Percentiles rank a stretch among this genome's conserved stretches.
Conservation (phyloP, 1,140 invertebrate species). For the Manduca sexta region DNA sequence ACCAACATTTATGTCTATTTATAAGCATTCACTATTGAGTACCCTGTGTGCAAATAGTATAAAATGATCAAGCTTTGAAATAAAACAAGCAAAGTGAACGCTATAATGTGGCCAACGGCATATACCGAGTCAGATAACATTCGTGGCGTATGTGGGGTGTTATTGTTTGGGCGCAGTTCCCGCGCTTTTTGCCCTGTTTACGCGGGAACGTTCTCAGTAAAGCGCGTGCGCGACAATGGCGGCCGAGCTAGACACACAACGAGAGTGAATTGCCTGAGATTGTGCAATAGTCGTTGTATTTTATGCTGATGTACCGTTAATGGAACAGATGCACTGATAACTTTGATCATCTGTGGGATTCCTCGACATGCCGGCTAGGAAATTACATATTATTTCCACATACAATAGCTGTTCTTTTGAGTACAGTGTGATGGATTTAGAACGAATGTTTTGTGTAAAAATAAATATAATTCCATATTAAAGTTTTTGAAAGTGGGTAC, state of each 20-base stretch:
- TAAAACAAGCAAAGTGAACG: slow-evolving; percentile 58
- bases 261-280: slow-evolving; percentile 57
- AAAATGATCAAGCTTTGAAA: slow-evolving; percentile 7
- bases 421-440: no score
- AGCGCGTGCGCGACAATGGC: slow-evolving; percentile 64
- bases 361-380: no score
- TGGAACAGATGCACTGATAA: slow-evolving; percentile 35
- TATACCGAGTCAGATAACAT: slow-evolving; percentile 54
- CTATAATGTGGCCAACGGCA: slow-evolving; percentile 52
- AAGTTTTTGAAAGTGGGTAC: no score
- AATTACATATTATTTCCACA: no score
- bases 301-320: slow-evolving; percentile 66
- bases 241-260: slow-evolving; percentile 34
- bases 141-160: slow-evolving; percentile 65
- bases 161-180: slow-evolving; percentile 59
- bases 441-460: no score
- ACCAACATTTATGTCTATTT: no score
- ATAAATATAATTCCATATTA: no score
- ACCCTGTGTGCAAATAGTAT: background rate
- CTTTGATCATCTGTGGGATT: slow-evolving; percentile 4
- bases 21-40: no score
- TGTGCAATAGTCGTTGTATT: slow-evolving; percentile 57
- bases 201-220: slow-evolving; percentile 71
- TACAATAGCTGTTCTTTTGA: no score
- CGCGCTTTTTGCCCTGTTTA: slow-evolving; percentile 65